Percentiles rank a stretch among this genome's conserved stretches.
These are phyloP conservation scores for Notamacropus eugenii DNA, from an alignment of 2,797 vertebrate species.

Conservation along the genomic window DNA sequence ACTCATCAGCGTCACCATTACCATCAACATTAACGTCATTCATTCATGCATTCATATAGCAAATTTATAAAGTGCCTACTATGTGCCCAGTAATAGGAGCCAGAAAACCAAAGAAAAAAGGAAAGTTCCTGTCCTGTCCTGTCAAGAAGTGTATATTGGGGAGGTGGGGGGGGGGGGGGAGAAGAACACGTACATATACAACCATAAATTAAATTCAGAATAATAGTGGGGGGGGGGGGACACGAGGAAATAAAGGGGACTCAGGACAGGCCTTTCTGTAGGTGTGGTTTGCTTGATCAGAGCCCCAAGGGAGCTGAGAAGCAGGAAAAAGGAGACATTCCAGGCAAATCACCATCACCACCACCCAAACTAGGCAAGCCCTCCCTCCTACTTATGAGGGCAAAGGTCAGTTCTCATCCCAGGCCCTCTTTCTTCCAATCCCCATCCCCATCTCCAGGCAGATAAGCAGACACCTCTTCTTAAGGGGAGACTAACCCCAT, in stretches of 20 bases:
- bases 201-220: not conserved
- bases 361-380: not conserved
- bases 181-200: not conserved
- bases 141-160: not conserved
- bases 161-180: not conserved
- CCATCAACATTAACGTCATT: not conserved
- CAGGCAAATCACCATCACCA: not conserved
- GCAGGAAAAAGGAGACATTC: not conserved
- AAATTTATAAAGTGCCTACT: not conserved
- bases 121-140: not conserved
- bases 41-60: not conserved
- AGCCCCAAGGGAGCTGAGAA: not conserved
- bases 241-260: not conserved
- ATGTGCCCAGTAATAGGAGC: not conserved
- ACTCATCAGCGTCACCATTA: not conserved
- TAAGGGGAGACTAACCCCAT: not conserved
- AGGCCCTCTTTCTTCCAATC: not conserved
- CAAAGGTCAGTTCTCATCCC: not conserved
- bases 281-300: not conserved
- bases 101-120: not conserved
- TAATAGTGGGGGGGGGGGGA: not conserved
- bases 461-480: not conserved
- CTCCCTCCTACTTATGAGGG: not conserved
- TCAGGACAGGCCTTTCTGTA: not conserved
- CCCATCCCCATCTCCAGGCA: not conserved